A percentile compares a stretch with the other conserved stretches of the same genome.
Evolutionary conservation across 2,113 vertebrate genomes (phyloP).

Genomic region (Aptenodytes patagonicus): DNA sequence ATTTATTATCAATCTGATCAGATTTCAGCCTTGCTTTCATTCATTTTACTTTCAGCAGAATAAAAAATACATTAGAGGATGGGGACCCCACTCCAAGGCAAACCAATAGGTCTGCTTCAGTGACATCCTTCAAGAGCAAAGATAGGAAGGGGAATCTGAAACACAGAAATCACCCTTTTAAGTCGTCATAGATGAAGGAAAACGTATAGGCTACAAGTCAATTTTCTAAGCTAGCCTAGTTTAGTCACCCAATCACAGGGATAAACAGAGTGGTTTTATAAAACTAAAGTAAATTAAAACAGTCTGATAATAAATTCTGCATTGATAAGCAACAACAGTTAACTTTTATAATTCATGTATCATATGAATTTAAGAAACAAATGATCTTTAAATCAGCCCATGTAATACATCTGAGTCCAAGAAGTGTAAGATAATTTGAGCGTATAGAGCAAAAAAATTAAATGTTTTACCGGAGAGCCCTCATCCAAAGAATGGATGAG

Average conservation of each 20-base stretch:
- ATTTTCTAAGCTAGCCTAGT: neutral
- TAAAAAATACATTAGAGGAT: neutral
- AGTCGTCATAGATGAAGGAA: neutral
- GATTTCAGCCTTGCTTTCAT: neutral
- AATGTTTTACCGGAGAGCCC: neutral
- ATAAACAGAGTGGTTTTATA: neutral
- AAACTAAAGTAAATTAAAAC: neutral
- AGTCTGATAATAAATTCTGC: neutral
- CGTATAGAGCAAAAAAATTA: fast-evolving
- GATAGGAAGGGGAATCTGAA: neutral
- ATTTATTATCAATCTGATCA: neutral
- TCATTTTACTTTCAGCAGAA: neutral
- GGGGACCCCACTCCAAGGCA: neutral
- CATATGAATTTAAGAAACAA: neutral
- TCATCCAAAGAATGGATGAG: neutral
- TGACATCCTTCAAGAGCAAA: neutral
- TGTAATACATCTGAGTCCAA: neutral
- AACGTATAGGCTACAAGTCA: neutral
- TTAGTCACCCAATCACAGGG: neutral
- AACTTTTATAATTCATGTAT: neutral
- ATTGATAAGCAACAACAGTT: neutral
- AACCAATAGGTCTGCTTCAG: neutral
- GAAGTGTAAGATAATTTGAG: neutral
- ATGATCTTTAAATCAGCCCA: neutral
- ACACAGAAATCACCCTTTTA: neutral